Percentiles rank a stretch among this genome's conserved stretches.
Evolutionary conservation across 37 sponge, comb jelly and placozoan genomes (phyloP).

Genomic region (Trichoplax adhaerens): DNA sequence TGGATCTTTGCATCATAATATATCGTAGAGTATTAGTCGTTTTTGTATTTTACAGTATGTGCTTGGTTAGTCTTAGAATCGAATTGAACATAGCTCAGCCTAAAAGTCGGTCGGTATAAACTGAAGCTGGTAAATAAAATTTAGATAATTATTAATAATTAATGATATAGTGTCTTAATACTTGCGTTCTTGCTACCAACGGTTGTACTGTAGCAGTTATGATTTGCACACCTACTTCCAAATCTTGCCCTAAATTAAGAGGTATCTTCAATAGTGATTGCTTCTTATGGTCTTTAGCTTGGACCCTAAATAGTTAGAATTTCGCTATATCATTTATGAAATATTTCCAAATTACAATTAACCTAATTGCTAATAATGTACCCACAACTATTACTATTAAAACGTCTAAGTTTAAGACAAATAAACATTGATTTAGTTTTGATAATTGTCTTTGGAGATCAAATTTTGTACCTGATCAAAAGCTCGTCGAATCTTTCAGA

Average conservation of each 20-base stretch:
- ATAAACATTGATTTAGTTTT: too few relatives aligned
- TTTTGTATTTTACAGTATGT: too few relatives aligned
- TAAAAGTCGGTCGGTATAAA: conserved; percentile 62
- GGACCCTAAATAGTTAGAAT: conserved; percentile 31
- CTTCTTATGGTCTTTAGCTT: conserved; percentile 75
- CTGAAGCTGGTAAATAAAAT: conserved; percentile 30
- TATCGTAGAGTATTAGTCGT: too few relatives aligned
- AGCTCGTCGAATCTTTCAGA: conserved; percentile 85
- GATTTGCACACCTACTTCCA: conserved; percentile 70
- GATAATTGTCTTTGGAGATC: too few relatives aligned
- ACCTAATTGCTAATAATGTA: too few relatives aligned
- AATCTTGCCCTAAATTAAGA: conserved; percentile 34
- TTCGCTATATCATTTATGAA: too few relatives aligned
- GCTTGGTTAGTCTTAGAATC: conserved; percentile 59
- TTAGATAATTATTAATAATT: conserved; percentile 3
- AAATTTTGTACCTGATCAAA: conserved; percentile 45
- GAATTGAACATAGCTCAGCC: conserved; percentile 57
- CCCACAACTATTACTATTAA: too few relatives aligned
- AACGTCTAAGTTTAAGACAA: too few relatives aligned
- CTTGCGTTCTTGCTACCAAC: too few relatives aligned
- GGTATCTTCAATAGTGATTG: conserved; percentile 55
- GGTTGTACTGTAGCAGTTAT: too few relatives aligned
- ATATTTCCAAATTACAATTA: too few relatives aligned
- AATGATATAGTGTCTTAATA: background rate
- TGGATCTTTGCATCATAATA: too few relatives aligned